A percentile compares a stretch with the other conserved stretches of the same genome.
Conservation (phyloP, 2,113 vertebrate species). For the Turdus rufiventris region DNA sequence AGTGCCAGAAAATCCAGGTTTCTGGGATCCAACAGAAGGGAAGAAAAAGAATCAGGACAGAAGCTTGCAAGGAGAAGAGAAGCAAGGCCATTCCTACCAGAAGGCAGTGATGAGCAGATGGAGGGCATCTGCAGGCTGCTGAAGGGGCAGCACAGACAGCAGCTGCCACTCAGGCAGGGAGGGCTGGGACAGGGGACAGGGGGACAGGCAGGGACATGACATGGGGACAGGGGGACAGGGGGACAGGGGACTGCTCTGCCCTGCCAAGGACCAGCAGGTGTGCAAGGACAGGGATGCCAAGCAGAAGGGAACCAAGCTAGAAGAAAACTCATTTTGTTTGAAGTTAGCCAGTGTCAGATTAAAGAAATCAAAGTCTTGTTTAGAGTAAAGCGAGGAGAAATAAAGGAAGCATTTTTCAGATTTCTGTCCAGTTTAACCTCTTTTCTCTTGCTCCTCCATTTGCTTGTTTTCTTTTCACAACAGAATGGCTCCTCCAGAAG, state of each 20-base stretch:
- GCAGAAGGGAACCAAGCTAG: conserved; percentile 58
- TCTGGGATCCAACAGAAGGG: neutral
- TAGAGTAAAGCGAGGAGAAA: conserved; percentile 35
- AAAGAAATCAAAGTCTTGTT: conserved; percentile 58
- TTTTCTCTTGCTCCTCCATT: neutral
- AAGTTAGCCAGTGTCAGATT: conserved; percentile 56
- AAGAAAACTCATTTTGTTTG: conserved; percentile 59
- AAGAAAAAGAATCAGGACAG: neutral
- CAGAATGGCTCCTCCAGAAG: conserved; percentile 18
- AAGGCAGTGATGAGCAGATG: neutral
- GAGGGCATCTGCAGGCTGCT: conserved; percentile 40
- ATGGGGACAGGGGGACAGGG: neutral
- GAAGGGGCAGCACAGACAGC: neutral
- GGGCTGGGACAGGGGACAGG: neutral
- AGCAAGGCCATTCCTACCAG: neutral
- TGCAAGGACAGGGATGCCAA: conserved; percentile 33
- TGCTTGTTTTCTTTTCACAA: conserved; percentile 20
- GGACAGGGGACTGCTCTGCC: conserved; percentile 10
- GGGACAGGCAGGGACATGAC: conserved; percentile 9
- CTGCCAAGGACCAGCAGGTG: conserved; percentile 62
- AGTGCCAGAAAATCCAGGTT: no score
- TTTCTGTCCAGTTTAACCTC: conserved; percentile 57
- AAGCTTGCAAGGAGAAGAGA: neutral
- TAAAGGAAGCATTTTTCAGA: conserved; percentile 32
- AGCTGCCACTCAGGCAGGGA: conserved; percentile 48